Percentiles rank a stretch among this genome's conserved stretches.
phyloP scores from a whole-genome alignment of 2,888 invertebrate species.

The Dryomyza anilis region DNA sequence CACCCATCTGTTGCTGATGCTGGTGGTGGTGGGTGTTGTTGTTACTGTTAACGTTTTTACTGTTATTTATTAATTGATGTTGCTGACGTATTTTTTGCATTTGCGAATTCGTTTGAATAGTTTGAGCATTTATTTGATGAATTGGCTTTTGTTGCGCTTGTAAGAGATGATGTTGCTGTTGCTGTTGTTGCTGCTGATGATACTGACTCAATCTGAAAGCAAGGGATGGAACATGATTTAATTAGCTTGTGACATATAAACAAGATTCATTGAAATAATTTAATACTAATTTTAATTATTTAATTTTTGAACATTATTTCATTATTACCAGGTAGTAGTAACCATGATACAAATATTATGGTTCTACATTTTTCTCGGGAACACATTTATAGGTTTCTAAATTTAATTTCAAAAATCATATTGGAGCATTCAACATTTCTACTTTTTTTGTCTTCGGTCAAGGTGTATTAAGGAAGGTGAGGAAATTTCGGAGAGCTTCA shows the following conservation, averaged over 20 bases:
- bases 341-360: too few relatives aligned
- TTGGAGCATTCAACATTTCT: too few relatives aligned
- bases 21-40: constrained; percentile 7
- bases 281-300: neutral
- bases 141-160: constrained; percentile 17
- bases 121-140: constrained; percentile 2
- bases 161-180: constrained; percentile 23
- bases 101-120: constrained; percentile 24
- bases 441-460: too few relatives aligned
- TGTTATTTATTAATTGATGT: constrained; percentile 31
- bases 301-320: too few relatives aligned
- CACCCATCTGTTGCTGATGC: constrained; percentile 11
- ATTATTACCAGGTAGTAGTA: too few relatives aligned
- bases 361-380: too few relatives aligned
- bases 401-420: too few relatives aligned
- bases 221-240: too few relatives aligned
- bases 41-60: constrained; percentile 20
- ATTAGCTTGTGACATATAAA: neutral
- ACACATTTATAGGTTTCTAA: too few relatives aligned
- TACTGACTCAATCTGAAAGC: constrained; percentile 12
- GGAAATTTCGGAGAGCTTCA: too few relatives aligned
- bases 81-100: constrained; percentile 32
- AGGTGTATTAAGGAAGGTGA: too few relatives aligned
- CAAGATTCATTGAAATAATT: neutral
- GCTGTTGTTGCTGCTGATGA: constrained; percentile 23